Base-by-base conservation (phyloP, 2,888 invertebrate genomes). In the Drosophila longiperda region DNA sequence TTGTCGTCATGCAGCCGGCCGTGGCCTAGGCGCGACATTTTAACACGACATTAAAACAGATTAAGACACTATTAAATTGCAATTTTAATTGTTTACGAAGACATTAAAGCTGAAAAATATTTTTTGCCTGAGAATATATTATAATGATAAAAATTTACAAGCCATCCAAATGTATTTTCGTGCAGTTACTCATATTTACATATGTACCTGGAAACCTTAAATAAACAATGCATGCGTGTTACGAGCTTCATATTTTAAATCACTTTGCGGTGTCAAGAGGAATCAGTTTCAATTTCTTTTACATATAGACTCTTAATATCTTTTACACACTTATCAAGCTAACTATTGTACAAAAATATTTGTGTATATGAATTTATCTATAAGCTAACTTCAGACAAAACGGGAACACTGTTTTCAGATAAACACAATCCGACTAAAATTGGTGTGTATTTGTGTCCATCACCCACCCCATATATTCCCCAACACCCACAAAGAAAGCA, bases 31-130 rank as follows among this genome's bases (percentile, higher is more conserved):
- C 50, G 58, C 62, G 26, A 52, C 50, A 52, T 75, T 71, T 71
- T 52, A 53, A 61, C 69, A 70, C 50, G 54, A 67, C 45, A 70
- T 65, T 49, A 73, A 82, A 76, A 63, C 53, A 73, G 61, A 77
- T 82, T 71, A 77, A 83, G 40, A 62, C 61, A 63, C 58, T 62
- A 69, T 70, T 73, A 69, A 83, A 59, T 54, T 54, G 63, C 62
- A 62, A 69, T 68, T 52, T 58, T 62, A 72, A 80, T 68, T 80
- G 68, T 80, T 85, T 75, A 89, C 73, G 66, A 74, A 81, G 42
- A 65, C 87, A 79, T 86, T 80, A 53, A 73, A 61, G 64, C 63
- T 73, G 70, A 32, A 42, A 53, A 45, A 38, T 38, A 32, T 32
- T 12, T 32, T 20, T 32, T 32, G 36, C 45, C 45, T 23, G 11